Evolutionary conservation across 2,888 invertebrate genomes (phyloP).

Genomic region (Microctonus hyperodae): DNA sequence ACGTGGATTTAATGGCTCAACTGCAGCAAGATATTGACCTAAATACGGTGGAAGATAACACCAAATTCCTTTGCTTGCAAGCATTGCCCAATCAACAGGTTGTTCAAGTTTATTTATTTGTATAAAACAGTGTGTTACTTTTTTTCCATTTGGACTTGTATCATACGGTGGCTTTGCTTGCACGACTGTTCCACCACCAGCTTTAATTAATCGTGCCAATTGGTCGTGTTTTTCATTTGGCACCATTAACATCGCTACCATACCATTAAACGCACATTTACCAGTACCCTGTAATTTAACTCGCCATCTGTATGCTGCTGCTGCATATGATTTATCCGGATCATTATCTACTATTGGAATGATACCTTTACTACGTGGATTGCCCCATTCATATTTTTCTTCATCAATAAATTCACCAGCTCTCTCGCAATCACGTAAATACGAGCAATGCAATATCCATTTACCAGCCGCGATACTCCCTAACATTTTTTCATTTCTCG

Average conservation of each 20-base stretch:
- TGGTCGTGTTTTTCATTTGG: conserved; percentile 69
- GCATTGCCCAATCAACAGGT: conserved; percentile 67
- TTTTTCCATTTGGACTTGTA: conserved; percentile 50
- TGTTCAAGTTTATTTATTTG: conserved; percentile 67
- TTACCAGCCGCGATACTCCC: conserved; percentile 87
- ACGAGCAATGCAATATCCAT: conserved; percentile 86
- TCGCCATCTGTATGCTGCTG: conserved; percentile 77
- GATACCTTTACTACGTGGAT: conserved; percentile 68
- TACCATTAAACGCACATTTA: conserved; percentile 62
- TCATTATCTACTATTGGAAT: conserved; percentile 63
- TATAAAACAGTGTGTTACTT: conserved; percentile 76
- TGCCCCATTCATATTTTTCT: conserved; percentile 86
- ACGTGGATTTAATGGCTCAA: conserved; percentile 49
- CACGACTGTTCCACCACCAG: conserved; percentile 78
- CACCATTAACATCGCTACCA: conserved; percentile 69
- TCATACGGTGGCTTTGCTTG: conserved; percentile 64
- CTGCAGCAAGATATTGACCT: conserved; percentile 66
- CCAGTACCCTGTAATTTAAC: conserved; percentile 64
- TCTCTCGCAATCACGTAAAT: conserved; percentile 73
- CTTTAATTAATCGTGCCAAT: conserved; percentile 74
- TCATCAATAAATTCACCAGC: conserved; percentile 74
- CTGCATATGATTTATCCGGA: conserved; percentile 65
- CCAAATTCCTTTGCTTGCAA: conserved; percentile 67
- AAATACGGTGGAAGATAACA: conserved; percentile 73
- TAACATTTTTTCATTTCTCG: conserved; percentile 87